phyloP scores from a whole-genome alignment of 1,140 invertebrate genomes.

The Drosophila nigrodunni region DNA sequence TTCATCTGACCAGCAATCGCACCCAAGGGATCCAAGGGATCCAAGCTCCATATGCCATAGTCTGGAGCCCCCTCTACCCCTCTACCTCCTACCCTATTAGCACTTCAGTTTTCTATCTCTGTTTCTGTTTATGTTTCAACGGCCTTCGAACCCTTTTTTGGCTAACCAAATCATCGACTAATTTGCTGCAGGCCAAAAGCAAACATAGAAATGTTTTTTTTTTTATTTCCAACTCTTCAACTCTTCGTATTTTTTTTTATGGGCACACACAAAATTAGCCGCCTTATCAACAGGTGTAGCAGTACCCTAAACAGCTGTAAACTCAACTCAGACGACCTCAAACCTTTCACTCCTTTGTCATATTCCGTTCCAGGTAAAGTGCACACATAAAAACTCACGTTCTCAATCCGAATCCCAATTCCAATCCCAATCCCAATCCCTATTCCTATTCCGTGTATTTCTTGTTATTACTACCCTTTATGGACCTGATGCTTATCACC shows the following conservation, averaged over 20 bases:
- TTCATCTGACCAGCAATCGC: constrained; percentile 50
- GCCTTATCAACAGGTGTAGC: constrained; percentile 71
- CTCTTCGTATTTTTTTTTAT: constrained; percentile 38
- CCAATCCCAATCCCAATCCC: too few relatives aligned
- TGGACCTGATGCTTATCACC: constrained; percentile 60
- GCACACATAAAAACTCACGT: constrained; percentile 36
- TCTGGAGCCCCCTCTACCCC: too few relatives aligned
- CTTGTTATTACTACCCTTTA: constrained; percentile 64
- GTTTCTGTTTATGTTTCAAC: neutral
- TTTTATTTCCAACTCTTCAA: neutral
- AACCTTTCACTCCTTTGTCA: constrained; percentile 36
- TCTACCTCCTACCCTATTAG: neutral
- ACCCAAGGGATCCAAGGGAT: constrained; percentile 26
- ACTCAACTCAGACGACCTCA: neutral
- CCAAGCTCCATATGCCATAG: constrained; percentile 24
- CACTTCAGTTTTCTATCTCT: neutral
- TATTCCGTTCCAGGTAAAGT: constrained; percentile 41
- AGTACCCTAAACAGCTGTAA: constrained; percentile 61
- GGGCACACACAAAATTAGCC: constrained; percentile 68
- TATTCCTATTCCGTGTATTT: constrained; percentile 38
- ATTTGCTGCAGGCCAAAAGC: constrained; percentile 39
- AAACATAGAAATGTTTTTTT: constrained; percentile 23
- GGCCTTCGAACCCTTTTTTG: constrained; percentile 21
- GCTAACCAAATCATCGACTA: constrained; percentile 60
- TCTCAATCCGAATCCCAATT: neutral